These are phyloP conservation scores for Drosophila niveifrons DNA, from an alignment of 2,888 invertebrate genomes.

Conservation along the genomic window DNA sequence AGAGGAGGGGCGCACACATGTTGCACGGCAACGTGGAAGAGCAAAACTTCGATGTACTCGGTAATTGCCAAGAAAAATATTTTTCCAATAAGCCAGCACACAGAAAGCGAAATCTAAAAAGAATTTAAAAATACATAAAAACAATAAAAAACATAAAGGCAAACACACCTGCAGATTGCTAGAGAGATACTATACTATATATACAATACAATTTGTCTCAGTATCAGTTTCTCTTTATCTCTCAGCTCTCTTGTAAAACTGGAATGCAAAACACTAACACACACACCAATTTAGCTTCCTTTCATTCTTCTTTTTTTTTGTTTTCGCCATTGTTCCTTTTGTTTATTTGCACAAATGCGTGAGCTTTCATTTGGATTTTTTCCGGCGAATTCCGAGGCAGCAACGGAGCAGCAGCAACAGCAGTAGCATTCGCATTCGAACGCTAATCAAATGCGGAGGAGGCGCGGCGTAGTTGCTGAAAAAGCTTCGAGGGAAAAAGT, in stretches of 20 bases:
- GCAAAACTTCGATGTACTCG: constrained; percentile 49
- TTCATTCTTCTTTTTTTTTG: background rate
- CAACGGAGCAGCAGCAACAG: background rate
- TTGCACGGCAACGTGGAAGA: constrained; percentile 47
- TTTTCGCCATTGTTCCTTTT: constrained; percentile 37
- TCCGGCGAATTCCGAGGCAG: constrained; percentile 61
- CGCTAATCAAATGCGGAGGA: constrained; percentile 52
- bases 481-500: constrained; percentile 1
- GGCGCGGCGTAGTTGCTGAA: constrained; percentile 14
- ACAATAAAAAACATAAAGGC: constrained; percentile 33
- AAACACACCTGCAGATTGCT: constrained; percentile 72
- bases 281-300: background rate
- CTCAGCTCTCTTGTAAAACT: constrained; percentile 12
- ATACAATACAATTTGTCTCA: background rate
- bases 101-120: constrained; percentile 57
- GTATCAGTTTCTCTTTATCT: background rate
- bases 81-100: constrained; percentile 58
- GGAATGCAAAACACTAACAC: constrained; percentile 39
- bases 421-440: constrained; percentile 20
- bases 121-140: constrained; percentile 57
- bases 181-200: constrained; percentile 1
- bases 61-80: constrained; percentile 71
- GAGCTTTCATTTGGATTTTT: constrained; percentile 58
- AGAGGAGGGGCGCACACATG: constrained; percentile 36
- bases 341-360: constrained; percentile 80